Base-by-base conservation (phyloP, 2,797 vertebrate species). In the Pangasius macronema region DNA sequence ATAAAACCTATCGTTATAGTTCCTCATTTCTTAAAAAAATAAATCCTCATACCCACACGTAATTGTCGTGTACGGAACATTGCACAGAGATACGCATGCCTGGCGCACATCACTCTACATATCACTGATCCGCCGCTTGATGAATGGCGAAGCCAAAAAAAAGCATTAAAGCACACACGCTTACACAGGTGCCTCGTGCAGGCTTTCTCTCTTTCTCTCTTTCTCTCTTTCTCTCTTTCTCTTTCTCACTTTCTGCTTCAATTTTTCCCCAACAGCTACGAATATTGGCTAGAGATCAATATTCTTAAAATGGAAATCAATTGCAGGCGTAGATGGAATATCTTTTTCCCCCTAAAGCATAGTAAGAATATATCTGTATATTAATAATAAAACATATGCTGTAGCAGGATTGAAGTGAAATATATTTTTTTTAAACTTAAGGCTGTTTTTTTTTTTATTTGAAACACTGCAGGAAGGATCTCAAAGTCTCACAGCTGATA, bases 1-100 rank as follows among this genome's bases (percentile, higher is more conserved):
- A 89, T 89, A 84, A 87, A 89, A 87, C 42, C 55, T 59, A 86
- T 59, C 70, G 67, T 85, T 55, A 81, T 65, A 75, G 82, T 83
- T 85, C 86, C 18, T 63, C 59, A 86, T 86, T 87, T 86, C 14
- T 27, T 33, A 18, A 20, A 70, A 20, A 86, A 85, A 89, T 73
- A 87, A 63, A 22, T 70, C 49, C 20, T 67, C 14, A 36, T 49
- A 30, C 59, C n/a, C 46, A 0, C 33, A 75, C 3, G 42, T 75
- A 86, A 83, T 85, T 86, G 36, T 36, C 42, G 68, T 22, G 86
- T 82, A 86, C 18, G 3, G 49, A 20, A 53, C 75, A 18, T 2
- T 76, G 24, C 24, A 14, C 46, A 76, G 49, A 53, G 75, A 30
- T 30, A 53, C n/a, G 9, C 16, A 42, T n/a, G 51, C 16, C n/a